Evolutionary conservation across 2,113 vertebrate genomes (phyloP).

Genomic region (Phycodurus eques): DNA sequence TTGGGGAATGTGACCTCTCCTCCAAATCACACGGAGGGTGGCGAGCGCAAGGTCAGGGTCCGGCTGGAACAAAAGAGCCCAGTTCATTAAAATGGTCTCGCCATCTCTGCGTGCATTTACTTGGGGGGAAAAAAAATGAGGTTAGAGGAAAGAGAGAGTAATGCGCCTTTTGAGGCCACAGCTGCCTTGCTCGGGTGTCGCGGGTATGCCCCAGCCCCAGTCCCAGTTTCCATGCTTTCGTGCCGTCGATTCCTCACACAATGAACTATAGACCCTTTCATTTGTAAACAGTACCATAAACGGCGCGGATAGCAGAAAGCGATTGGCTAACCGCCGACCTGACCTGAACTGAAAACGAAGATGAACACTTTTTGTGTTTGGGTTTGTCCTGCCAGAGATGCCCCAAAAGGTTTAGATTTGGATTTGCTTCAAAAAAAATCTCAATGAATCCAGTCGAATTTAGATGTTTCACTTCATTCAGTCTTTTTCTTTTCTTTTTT

Average conservation of each 20-base stretch:
- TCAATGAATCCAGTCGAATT: too few species aligned
- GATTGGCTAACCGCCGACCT: too few species aligned
- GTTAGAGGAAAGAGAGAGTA: conserved; percentile 11
- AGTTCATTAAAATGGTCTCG: neutral
- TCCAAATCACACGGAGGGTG: conserved; percentile 22
- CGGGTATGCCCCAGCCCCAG: neutral
- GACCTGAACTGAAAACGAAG: too few species aligned
- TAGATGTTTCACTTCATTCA: too few species aligned
- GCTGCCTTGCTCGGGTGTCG: neutral
- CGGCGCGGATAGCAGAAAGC: too few species aligned
- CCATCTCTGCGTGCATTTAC: conserved; percentile 5
- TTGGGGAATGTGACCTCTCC: conserved; percentile 64
- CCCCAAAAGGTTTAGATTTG: too few species aligned
- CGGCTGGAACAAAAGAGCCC: conserved; percentile 36
- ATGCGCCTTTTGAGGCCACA: neutral
- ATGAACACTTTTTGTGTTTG: too few species aligned
- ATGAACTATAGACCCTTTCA: neutral
- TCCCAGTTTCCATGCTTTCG: neutral
- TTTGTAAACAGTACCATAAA: too few species aligned
- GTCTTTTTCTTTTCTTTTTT: too few species aligned
- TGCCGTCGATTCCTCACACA: neutral
- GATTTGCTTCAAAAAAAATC: too few species aligned
- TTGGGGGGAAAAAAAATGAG: conserved; percentile 38
- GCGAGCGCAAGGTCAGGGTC: conserved; percentile 30
- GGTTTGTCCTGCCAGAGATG: too few species aligned